Evolutionary conservation across 2,888 invertebrate genomes (phyloP), one percentile per base, ranked within the genome.

Genomic region (Cloeon dipterum): DNA sequence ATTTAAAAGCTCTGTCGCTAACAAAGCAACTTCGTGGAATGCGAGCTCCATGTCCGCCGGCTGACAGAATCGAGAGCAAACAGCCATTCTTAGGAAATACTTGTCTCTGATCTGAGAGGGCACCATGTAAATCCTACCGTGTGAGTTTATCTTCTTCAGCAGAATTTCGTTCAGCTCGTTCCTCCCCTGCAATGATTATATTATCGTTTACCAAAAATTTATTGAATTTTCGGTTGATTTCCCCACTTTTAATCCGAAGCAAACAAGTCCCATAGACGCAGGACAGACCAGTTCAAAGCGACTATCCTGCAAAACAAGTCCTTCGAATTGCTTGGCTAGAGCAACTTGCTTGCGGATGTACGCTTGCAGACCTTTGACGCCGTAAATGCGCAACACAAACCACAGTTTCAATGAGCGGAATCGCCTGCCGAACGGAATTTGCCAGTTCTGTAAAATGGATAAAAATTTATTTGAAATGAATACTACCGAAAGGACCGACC

Each of bases 261-360:
- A 98, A 21, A 94, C 93, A 14, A 98, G 65, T 1, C 93, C 96
- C 70, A 98, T 71, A n/a, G 74, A 65, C 5, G 88, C 88, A 48
- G 91, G 82, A 39, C 76, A 74, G 14, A 76, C 70, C 39, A 98
- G 65, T 58, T 96, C 94, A 53, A 96, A 98, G 36, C 85, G 65
- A 1, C 68, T 61, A 51, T 96, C 91, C 1, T 62, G 52, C 29
- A 59, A 55, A 35, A 94, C 77, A 2, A 83, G 57, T 7, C 66
- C 61, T 49, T 83, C 86, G 51, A 96, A 98, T 45, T 83, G 70
- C 47, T 82, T 76, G 2, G 96, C 94, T 42, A 88, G 63, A 2
- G 65, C 66, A 37, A 86, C 73, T 44, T 93, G 91, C 48, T 75
- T 75, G 45, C 91, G 67, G 38, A 94, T 89, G 51, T 74, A 70